These are phyloP conservation scores for Sabatieria punctata DNA, from an alignment of 2,888 invertebrate species.

Conservation along the genomic window DNA sequence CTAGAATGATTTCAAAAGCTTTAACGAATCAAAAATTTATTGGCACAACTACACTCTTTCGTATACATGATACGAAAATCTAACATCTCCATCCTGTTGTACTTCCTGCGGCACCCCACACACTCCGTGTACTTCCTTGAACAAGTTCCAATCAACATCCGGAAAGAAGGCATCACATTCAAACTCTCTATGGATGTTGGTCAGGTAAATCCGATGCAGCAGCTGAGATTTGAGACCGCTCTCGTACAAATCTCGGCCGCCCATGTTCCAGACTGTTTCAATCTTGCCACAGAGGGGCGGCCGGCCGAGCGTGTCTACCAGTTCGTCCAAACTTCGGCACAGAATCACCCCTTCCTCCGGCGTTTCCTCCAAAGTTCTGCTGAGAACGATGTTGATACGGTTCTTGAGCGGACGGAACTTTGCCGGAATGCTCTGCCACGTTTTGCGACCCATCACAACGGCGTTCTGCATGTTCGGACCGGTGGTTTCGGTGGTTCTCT, in stretches of 20 bases:
- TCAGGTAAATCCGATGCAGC: conserved; percentile 22
- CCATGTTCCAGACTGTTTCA: conserved; percentile 71
- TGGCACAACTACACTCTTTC: no score
- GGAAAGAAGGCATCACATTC: conserved; percentile 23
- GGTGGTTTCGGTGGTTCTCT: conserved; percentile 53
- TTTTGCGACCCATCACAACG: conserved; percentile 81
- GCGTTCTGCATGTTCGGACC: conserved; percentile 52
- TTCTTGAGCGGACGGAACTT: conserved; percentile 56
- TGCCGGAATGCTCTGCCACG: conserved; percentile 76
- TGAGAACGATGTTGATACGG: conserved; percentile 67
- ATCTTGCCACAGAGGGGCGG: conserved; percentile 43
- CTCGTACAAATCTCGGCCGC: conserved; percentile 63
- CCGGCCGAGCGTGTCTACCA: no score
- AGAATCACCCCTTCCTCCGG: conserved; percentile 27
- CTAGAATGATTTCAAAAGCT: no score
- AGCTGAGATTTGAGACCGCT: conserved; percentile 28
- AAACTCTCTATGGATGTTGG: conserved; percentile 18
- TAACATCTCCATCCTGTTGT: no score
- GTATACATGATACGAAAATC: no score
- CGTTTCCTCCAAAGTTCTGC: conserved; percentile 37
- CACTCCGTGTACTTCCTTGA: no score
- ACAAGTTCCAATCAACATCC: conserved; percentile 9
- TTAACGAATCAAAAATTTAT: no score
- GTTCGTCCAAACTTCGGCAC: conserved; percentile 24
- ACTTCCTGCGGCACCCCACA: no score